Base-by-base conservation (phyloP, 2,888 invertebrate genomes). In the Strigamia transsilvanica region DNA sequence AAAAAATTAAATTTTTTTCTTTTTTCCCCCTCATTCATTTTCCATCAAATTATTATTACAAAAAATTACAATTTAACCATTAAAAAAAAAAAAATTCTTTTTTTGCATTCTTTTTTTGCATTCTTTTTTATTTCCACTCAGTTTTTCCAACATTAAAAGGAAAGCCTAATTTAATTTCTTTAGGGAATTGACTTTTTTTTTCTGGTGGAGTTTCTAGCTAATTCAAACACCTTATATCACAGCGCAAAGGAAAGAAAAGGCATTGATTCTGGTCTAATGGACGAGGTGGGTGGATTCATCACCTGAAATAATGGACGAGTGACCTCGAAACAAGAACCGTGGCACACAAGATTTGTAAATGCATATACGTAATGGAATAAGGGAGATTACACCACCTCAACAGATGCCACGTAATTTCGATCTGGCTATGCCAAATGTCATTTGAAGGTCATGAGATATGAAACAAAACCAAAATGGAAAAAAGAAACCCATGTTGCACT, bases 311-410 rank as follows among this genome's bases (percentile, higher is more conserved):
- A 73, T 73, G 73, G 73, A 32, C 73, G 73, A 73, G 73, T 73
- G 73, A 73, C 73, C 73, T 73, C 32, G 73, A 73, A 73, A 73
- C 73, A 73, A 73, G 73, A 73, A 32, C 73, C 27, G 73, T 32
- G 73, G 32, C 32, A 32, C 27, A 73, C 73, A 73, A 73, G 23
- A 73, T 73, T 73, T 73, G 73, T 73, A 73, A 73, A 73, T 73
- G 73, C 73, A 73, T 73, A 27, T 73, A 32, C 73, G 73, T 73
- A 73, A 73, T 73, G 73, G 73, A 73, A 73, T 73, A 73, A 73
- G 13, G 73, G 73, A 32, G 32, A 73, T 73, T 73, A 73, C 73
- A 7, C 61, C 61, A 73, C 27, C 73, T 73, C 32, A 27, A 27
- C n/a, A 32, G 32, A 13, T 73, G 73, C 73, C 73, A 27, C 18